Percentiles rank a stretch among this genome's conserved stretches.
These are phyloP conservation scores for Thaumatotibia leucotreta DNA, from an alignment of 1,140 invertebrate genomes.

Conservation along the genomic window DNA sequence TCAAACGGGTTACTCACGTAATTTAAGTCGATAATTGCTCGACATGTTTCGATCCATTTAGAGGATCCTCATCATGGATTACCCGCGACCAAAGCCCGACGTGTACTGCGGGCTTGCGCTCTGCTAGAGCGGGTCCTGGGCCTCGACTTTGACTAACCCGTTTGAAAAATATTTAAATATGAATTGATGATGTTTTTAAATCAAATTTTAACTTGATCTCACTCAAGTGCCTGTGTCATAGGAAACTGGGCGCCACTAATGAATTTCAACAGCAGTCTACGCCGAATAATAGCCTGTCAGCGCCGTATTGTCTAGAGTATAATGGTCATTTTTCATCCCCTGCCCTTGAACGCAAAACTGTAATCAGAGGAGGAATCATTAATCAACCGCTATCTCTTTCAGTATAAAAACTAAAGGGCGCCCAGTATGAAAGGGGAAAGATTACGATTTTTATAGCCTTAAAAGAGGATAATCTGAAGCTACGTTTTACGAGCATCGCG, in stretches of 20 bases:
- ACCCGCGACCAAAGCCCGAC: too few species aligned
- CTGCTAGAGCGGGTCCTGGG: too few species aligned
- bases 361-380: not conserved
- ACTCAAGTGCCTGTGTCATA: not conserved
- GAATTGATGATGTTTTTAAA: too few species aligned
- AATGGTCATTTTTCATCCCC: not conserved
- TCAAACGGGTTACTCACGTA: too few species aligned
- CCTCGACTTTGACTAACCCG: too few species aligned
- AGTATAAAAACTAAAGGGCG: not conserved
- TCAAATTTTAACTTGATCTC: not conserved
- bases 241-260: too few species aligned
- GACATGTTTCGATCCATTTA: too few species aligned
- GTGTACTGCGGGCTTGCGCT: too few species aligned
- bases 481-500: not conserved
- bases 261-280: not conserved
- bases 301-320: slow-evolving; percentile 1
- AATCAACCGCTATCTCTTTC: slow-evolving; percentile 4
- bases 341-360: slow-evolving; percentile 3
- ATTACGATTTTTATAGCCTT: slow-evolving; percentile 4
- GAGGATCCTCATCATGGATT: too few species aligned
- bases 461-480: not conserved
- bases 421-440: not conserved
- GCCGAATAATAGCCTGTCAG: not conserved
- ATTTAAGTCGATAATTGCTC: too few species aligned
- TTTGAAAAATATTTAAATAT: too few species aligned